Evolutionary conservation across 2,797 vertebrate species (phyloP).

Genomic region (Danio choprae): DNA sequence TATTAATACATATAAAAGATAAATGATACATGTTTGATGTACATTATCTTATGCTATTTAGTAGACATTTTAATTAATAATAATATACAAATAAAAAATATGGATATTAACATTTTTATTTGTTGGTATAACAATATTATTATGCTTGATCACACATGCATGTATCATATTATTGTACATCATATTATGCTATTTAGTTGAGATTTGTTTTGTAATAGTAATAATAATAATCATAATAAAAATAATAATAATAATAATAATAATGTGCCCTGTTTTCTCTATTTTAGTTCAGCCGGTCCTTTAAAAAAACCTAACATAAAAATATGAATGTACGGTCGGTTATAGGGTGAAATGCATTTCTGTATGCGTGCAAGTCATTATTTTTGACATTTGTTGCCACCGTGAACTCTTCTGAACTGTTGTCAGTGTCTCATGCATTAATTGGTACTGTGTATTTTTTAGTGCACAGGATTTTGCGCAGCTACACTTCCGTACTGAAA

Average conservation of each 20-base stretch:
- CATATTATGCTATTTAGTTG: background rate
- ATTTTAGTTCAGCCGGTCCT: background rate
- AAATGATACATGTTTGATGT: too few relatives aligned
- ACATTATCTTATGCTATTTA: too few relatives aligned
- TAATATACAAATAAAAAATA: too few relatives aligned
- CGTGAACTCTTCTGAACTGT: background rate
- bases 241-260: too few relatives aligned
- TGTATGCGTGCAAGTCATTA: background rate
- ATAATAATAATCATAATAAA: background rate
- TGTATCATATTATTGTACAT: background rate
- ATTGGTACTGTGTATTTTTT: slow-evolving; percentile 1
- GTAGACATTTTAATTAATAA: too few relatives aligned
- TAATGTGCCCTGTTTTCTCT: too few relatives aligned
- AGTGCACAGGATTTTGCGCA: background rate
- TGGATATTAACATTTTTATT: too few relatives aligned
- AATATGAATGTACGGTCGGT: background rate
- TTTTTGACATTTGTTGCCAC: slow-evolving; percentile 6
- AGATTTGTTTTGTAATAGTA: too few relatives aligned
- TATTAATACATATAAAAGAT: too few relatives aligned
- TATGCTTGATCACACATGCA: too few relatives aligned
- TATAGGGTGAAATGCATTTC: background rate
- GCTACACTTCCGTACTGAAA: background rate
- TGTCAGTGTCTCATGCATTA: background rate
- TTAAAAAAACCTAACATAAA: background rate
- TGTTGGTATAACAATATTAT: too few relatives aligned